Conservation (phyloP, 30 jellyfish, hydroid and myxozoan genomes). For the Aurelia sp. region DNA sequence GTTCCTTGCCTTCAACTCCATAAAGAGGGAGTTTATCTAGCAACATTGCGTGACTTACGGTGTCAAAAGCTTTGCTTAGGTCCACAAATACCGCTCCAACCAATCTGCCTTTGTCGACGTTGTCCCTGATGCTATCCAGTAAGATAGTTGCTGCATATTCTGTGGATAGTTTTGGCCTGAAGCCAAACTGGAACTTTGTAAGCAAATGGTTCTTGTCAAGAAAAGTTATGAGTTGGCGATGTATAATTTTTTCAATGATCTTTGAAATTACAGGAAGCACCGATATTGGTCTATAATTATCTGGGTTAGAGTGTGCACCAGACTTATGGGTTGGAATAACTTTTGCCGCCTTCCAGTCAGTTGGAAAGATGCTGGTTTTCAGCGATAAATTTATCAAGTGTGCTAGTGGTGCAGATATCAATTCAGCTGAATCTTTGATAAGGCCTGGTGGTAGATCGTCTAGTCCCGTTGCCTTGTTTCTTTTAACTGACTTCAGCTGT, state of each 20-base stretch:
- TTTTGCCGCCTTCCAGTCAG: not conserved
- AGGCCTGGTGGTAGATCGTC: no score
- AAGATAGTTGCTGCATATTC: conserved; percentile 38
- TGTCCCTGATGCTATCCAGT: conserved; percentile 53
- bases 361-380: not conserved
- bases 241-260: no score
- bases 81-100: conserved; percentile 41
- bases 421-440: no score
- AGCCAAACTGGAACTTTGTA: conserved; percentile 47
- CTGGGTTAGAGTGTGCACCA: no score
- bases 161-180: conserved; percentile 47
- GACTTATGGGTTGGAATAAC: conserved; percentile 21
- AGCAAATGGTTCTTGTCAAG: conserved; percentile 29
- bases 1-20: conserved; percentile 63
- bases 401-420: no score
- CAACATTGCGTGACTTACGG: conserved; percentile 40
- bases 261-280: no score
- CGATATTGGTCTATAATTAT: conserved; percentile 10
- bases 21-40: conserved; percentile 40
- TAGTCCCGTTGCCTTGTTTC: no score
- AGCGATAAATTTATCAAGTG: no score
- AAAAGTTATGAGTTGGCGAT: no score
- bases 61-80: not conserved
- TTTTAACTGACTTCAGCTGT: no score
- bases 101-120: conserved; percentile 38